These are phyloP conservation scores for Zosterops lateralis DNA, from an alignment of 2,113 vertebrate species.

Conservation along the genomic window DNA sequence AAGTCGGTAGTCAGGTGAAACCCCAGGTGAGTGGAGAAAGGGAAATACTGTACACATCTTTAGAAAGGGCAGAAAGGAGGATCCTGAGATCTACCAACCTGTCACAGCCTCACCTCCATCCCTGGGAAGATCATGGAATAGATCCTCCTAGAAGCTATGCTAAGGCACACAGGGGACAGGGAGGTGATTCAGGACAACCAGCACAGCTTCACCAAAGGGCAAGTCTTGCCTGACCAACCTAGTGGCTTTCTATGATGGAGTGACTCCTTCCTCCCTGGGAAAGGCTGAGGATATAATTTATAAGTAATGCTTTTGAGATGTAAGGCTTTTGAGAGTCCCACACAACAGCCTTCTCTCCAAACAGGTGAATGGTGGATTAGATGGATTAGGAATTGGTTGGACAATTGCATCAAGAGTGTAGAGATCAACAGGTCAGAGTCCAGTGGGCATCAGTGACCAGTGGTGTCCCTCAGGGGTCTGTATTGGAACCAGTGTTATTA, in stretches of 20 bases:
- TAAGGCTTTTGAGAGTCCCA: neutral
- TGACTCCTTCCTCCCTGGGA: neutral
- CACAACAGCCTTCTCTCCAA: neutral
- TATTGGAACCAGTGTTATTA: neutral
- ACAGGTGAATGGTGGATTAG: neutral
- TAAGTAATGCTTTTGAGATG: neutral
- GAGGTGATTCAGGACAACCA: neutral
- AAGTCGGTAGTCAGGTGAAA: neutral
- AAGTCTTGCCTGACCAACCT: neutral
- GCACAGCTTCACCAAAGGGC: neutral
- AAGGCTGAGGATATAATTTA: neutral
- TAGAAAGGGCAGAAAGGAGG: neutral
- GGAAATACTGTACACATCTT: neutral
- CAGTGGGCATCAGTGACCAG: neutral
- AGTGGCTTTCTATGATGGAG: neutral
- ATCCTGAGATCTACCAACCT: neutral
- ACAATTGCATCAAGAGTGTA: neutral
- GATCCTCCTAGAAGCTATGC: neutral
- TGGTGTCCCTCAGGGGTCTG: neutral
- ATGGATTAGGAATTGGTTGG: neutral
- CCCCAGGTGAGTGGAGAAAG: neutral
- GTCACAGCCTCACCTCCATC: neutral
- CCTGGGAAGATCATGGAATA: neutral
- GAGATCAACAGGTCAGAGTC: neutral
- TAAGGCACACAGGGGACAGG: neutral